phyloP scores from a whole-genome alignment of 2,113 vertebrate genomes.

The Triplophysa siluroides region DNA sequence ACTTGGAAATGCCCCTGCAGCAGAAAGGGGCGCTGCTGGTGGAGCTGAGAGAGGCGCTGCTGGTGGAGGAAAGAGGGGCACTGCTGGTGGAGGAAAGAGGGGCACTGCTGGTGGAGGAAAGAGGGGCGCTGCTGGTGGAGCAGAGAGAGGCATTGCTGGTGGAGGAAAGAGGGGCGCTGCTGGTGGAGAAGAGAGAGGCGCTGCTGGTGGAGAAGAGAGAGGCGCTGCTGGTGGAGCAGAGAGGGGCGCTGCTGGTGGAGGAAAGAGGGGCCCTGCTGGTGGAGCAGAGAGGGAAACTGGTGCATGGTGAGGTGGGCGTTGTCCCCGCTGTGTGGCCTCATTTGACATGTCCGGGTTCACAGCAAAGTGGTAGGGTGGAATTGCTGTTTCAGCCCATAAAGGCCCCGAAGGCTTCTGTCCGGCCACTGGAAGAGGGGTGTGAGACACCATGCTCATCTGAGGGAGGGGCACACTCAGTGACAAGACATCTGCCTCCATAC shows the following conservation, averaged over 20 bases:
- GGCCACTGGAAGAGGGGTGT: not conserved
- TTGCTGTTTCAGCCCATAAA: not conserved
- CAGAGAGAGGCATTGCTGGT: too few relatives aligned
- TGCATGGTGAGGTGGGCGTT: not conserved
- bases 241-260: too few relatives aligned
- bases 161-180: too few relatives aligned
- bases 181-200: too few relatives aligned
- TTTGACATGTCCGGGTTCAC: not conserved
- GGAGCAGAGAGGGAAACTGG: too few relatives aligned
- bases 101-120: too few relatives aligned
- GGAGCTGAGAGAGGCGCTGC: not conserved
- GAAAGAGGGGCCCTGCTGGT: too few relatives aligned
- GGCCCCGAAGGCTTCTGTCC: not conserved
- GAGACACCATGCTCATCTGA: not conserved
- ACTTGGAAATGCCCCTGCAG: not conserved
- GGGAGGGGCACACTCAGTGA: constrained; percentile 1
- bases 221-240: too few relatives aligned
- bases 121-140: too few relatives aligned
- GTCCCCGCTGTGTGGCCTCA: not conserved
- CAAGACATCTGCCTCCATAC: not conserved
- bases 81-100: too few relatives aligned
- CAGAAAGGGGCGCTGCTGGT: not conserved
- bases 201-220: too few relatives aligned
- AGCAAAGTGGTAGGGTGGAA: not conserved
- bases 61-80: not conserved